Evolutionary conservation across 2,888 invertebrate species (phyloP).

Genomic region (Copidosoma aretas): DNA sequence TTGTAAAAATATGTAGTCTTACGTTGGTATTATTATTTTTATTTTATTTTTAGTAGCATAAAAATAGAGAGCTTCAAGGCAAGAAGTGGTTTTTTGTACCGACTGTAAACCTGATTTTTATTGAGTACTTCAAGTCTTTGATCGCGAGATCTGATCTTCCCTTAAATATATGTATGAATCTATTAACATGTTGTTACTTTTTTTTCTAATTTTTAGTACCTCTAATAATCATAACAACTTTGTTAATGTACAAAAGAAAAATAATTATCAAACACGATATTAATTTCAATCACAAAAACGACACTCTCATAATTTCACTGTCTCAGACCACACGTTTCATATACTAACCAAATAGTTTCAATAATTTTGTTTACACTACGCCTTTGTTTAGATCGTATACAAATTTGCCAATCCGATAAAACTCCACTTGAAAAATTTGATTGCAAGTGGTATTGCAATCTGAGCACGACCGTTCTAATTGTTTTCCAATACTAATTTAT

Average conservation of each 20-base stretch:
- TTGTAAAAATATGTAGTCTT: slow-evolving; percentile 10
- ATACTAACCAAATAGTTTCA: slow-evolving; percentile 45
- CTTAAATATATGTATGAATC: slow-evolving; percentile 11
- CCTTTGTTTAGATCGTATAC: slow-evolving; percentile 38
- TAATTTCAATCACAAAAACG: slow-evolving; percentile 24
- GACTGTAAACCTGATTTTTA: slow-evolving; percentile 56
- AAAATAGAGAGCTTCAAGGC: slow-evolving; percentile 62
- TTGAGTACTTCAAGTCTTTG: slow-evolving; percentile 49
- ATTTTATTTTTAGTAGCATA: slow-evolving; percentile 44
- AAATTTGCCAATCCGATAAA: slow-evolving; percentile 33
- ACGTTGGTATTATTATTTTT: slow-evolving; percentile 34
- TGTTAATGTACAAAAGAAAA: slow-evolving; percentile 12
- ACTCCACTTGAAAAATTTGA: too few species aligned
- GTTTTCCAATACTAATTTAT: too few species aligned
- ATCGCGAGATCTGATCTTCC: slow-evolving; percentile 43
- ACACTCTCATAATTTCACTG: slow-evolving; percentile 6
- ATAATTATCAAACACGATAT: slow-evolving; percentile 1
- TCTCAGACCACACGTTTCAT: slow-evolving; percentile 45
- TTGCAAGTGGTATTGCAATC: too few species aligned
- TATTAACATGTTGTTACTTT: slow-evolving; percentile 6
- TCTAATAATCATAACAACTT: slow-evolving; percentile 15
- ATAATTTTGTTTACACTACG: slow-evolving; percentile 21
- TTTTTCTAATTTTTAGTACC: slow-evolving; percentile 20
- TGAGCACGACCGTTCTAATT: neutral
- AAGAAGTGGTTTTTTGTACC: slow-evolving; percentile 63